Base-by-base conservation (phyloP, 2,888 invertebrate genomes). In the Pseudococcus longispinus region DNA sequence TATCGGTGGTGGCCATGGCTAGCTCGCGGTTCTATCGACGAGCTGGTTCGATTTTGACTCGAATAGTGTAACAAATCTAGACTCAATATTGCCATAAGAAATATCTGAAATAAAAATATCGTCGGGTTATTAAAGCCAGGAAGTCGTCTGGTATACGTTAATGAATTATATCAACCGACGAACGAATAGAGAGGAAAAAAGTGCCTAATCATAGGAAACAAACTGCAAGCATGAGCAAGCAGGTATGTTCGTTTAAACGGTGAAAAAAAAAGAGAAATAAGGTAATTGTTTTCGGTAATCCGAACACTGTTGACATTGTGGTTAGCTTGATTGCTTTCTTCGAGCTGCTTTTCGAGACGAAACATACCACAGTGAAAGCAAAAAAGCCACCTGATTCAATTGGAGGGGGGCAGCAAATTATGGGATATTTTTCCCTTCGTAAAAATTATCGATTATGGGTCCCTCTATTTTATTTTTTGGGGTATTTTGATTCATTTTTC, bases 1-100 rank as follows among this genome's bases (percentile, higher is more conserved):
- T 37, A 80, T 84, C 8, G 5, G 13, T 29, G 32, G 15, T 55
- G 60, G 15, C 37, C 65, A 46, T 83, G 42, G 42, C 51, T 42
- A 42, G 55, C 29, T 29, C 84, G 29, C 15, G 32, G 11, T 23
- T 80, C 20, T 51, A 51, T 23, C 77, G 77, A 60, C 23, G 86
- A 46, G 37, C 20, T 86, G 18, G 15, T 74, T 15, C 46, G 29
- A 74, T 86, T 77, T 23, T 86, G 86, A 80, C 29, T 86, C 29
- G 86, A 86, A 55, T 86, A 51, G 29, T 37, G 82, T 37, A 83
- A 32, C 42, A 87, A 77, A 42, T 87, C 82, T 87, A 87, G 20
- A 82, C 83, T 87, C 83, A 82, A 37, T 32, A 87, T 60, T 51
- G 87, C 87, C 87, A 87, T 87, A 83, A 87, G 82, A 55, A 87